Conservation (phyloP, 2,113 vertebrate genomes). For the Danionella cerebrum region DNA sequence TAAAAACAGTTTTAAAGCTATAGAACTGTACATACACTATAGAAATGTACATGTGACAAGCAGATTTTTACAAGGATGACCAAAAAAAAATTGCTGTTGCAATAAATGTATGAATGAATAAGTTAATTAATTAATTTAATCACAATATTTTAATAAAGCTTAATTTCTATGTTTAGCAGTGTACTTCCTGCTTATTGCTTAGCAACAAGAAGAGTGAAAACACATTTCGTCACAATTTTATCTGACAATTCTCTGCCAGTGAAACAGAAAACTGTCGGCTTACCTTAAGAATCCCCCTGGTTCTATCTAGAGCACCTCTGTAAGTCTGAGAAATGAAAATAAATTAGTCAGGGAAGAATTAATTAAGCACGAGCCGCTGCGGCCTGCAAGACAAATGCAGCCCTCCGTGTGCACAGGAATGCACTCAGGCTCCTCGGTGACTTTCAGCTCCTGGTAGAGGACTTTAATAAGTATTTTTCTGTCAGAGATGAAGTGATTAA, state of each 20-base stretch:
- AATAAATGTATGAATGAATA: no score
- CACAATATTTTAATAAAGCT: no score
- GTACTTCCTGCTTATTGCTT: no score
- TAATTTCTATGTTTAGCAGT: no score
- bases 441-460: constrained; percentile 53
- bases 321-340: constrained; percentile 24
- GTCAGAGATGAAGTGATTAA: neutral
- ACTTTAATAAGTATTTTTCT: constrained; percentile 33
- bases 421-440: constrained; percentile 47
- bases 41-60: no score
- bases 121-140: no score
- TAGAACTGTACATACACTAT: no score
- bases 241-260: neutral
- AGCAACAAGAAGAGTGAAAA: no score
- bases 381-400: constrained; percentile 45
- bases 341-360: constrained; percentile 39
- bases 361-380: constrained; percentile 55
- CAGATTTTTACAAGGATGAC: no score
- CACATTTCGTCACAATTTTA: neutral
- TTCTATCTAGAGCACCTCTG: neutral
- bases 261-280: no score
- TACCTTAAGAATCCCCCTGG: neutral
- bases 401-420: constrained; percentile 20
- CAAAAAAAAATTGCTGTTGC: no score
- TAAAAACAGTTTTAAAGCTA: no score